Conservation (phyloP, 2,113 vertebrate species). For the Circaetus cinerascens region DNA sequence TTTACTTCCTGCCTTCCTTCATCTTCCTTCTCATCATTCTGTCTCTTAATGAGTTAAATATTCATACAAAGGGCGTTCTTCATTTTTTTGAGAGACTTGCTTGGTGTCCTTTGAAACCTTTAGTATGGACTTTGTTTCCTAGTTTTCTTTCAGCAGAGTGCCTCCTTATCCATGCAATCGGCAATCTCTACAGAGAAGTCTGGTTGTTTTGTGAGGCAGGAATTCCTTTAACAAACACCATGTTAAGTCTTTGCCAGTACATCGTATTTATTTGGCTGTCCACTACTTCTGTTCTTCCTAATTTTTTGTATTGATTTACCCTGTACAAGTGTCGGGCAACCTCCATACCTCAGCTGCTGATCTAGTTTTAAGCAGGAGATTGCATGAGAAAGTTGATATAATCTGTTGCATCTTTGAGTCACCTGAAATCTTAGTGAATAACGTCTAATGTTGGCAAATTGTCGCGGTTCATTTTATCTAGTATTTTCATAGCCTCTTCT, state of each 20-base stretch:
- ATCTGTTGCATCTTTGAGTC: background rate
- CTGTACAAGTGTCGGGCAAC: background rate
- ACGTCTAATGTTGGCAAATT: background rate
- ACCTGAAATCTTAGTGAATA: background rate
- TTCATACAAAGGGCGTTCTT: background rate
- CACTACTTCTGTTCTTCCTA: background rate
- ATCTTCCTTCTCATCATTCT: background rate
- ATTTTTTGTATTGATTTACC: background rate
- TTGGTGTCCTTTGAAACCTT: background rate
- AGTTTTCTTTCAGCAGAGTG: background rate
- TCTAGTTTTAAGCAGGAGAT: background rate
- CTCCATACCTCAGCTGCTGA: background rate
- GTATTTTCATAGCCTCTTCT: background rate
- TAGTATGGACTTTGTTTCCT: background rate
- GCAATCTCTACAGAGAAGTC: background rate
- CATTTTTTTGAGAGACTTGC: background rate
- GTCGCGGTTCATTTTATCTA: background rate
- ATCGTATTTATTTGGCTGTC: background rate
- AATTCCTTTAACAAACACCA: background rate
- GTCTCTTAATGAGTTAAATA: background rate
- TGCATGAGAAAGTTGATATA: background rate
- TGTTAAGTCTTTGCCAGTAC: background rate
- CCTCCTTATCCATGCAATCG: background rate
- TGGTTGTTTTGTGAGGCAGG: background rate
- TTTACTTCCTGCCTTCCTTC: background rate